These are phyloP conservation scores for Notiomystis cincta DNA, from an alignment of 2,113 vertebrate species.

Conservation along the genomic window DNA sequence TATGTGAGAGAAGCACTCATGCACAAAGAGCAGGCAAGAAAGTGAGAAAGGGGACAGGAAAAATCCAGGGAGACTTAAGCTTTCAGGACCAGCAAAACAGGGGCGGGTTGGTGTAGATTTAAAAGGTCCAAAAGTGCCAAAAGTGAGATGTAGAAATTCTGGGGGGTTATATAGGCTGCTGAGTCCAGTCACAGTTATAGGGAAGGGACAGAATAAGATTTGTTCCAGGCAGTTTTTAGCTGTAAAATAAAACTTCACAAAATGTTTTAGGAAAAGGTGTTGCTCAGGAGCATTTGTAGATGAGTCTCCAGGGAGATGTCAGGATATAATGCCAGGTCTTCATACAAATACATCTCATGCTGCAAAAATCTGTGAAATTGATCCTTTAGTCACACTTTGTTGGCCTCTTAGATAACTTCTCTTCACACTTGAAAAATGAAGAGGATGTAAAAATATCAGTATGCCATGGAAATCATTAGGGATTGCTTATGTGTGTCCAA, in stretches of 20 bases:
- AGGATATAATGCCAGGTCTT: background rate
- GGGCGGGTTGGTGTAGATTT: background rate
- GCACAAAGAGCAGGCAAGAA: background rate
- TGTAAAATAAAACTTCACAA: background rate
- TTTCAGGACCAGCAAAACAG: background rate
- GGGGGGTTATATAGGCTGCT: background rate
- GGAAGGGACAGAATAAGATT: background rate
- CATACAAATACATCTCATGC: background rate
- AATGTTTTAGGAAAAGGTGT: constrained; percentile 3
- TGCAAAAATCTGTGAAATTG: constrained; percentile 23
- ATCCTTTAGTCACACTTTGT: constrained; percentile 4
- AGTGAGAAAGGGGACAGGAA: background rate
- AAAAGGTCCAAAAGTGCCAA: background rate
- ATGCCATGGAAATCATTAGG: constrained; percentile 16
- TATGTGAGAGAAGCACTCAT: background rate
- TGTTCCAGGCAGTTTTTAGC: background rate
- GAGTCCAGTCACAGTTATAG: background rate
- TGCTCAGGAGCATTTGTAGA: background rate
- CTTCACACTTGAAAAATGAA: constrained; percentile 12
- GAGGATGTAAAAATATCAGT: constrained; percentile 17
- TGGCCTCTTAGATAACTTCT: background rate
- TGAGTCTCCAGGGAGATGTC: background rate
- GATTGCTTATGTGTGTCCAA: background rate
- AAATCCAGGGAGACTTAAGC: background rate
- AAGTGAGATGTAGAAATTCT: background rate